phyloP scores from a whole-genome alignment of 1,140 invertebrate genomes.

The Theocolax elegans region DNA sequence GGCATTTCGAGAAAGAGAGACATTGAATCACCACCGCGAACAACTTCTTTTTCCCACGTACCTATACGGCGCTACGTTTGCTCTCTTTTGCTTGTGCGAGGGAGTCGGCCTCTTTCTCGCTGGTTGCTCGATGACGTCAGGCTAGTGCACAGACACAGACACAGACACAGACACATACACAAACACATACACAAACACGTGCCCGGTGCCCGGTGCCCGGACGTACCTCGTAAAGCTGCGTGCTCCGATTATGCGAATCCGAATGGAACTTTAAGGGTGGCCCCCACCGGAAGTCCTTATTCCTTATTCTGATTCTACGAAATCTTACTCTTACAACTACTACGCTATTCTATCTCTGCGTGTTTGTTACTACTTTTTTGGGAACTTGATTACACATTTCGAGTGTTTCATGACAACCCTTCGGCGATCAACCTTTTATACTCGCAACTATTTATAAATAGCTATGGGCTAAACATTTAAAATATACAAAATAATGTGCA shows the following conservation, averaged over 20 bases:
- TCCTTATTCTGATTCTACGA: constrained; percentile 34
- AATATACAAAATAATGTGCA: no score
- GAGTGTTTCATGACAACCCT: no score
- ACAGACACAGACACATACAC: background rate
- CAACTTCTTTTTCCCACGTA: constrained; percentile 5
- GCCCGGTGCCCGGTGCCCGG: background rate
- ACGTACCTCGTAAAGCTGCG: constrained; percentile 16
- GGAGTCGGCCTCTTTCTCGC: background rate
- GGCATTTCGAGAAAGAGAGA: background rate
- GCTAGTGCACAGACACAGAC: background rate
- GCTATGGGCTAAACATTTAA: no score
- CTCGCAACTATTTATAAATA: no score
- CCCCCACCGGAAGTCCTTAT: background rate
- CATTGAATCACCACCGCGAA: constrained; percentile 23
- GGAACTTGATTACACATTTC: no score
- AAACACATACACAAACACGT: background rate
- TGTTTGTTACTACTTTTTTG: no score
- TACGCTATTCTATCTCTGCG: no score
- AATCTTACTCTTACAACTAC: no score
- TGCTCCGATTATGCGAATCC: constrained; percentile 35
- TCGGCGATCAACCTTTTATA: no score
- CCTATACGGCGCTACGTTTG: background rate
- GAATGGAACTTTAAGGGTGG: background rate
- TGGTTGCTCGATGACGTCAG: no score
- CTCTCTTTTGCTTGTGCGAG: background rate